Percentiles rank a stretch among this genome's conserved stretches.
Evolutionary conservation across 37 sponge, comb jelly and placozoan genomes (phyloP).

Genomic region (Dysidea cf. avara): DNA sequence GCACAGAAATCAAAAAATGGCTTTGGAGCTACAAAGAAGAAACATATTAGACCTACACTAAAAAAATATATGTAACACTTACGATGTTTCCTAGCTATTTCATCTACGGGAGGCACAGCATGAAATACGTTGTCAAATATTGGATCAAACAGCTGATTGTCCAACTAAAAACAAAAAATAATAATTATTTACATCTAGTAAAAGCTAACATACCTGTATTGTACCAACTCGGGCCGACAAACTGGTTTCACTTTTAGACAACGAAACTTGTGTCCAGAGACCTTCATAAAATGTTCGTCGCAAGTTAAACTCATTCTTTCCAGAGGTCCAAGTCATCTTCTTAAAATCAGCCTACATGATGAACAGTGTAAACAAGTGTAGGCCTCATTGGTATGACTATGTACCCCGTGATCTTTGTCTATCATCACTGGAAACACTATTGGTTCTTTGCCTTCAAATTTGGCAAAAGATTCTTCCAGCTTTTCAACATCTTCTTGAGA

Average conservation of each 20-base stretch:
- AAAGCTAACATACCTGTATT: slow-evolving; percentile 38
- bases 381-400: background rate
- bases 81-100: slow-evolving; percentile 55
- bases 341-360: slow-evolving; percentile 30
- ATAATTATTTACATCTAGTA: background rate
- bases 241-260: slow-evolving; percentile 13
- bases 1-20: slow-evolving; percentile 64
- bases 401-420: slow-evolving; percentile 11
- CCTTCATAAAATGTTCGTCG: slow-evolving; percentile 53
- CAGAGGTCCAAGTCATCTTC: background rate
- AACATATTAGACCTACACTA: background rate
- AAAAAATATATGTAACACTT: background rate
- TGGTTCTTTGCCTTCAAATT: background rate
- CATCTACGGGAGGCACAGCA: slow-evolving; percentile 61
- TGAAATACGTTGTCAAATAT: slow-evolving; percentile 66
- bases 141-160: slow-evolving; percentile 71
- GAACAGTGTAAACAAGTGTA: background rate
- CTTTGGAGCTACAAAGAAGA: slow-evolving; percentile 46
- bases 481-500: slow-evolving; percentile 16
- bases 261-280: slow-evolving; percentile 13
- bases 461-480: slow-evolving; percentile 15
- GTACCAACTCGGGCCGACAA: slow-evolving; percentile 31
- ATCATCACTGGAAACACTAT: background rate
- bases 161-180: slow-evolving; percentile 46
- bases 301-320: slow-evolving; percentile 13